phyloP scores from a whole-genome alignment of 1,140 invertebrate species.

The Scaptomyza hsui region DNA sequence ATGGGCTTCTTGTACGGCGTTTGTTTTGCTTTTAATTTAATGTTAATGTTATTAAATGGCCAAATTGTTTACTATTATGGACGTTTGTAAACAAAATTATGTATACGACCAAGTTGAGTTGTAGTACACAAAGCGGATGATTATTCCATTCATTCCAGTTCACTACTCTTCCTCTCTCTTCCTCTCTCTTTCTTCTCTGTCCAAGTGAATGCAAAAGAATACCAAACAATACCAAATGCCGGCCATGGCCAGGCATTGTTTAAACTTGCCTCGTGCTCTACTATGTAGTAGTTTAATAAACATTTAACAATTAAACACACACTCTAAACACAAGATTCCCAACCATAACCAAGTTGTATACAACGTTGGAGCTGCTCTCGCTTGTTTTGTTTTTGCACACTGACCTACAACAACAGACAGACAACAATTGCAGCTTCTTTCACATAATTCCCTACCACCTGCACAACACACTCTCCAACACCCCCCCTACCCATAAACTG shows the following conservation, averaged over 20 bases:
- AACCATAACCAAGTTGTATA: constrained; percentile 53
- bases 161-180: constrained; percentile 8
- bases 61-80: constrained; percentile 83
- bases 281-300: constrained; percentile 79
- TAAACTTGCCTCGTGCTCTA: constrained; percentile 64
- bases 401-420: constrained; percentile 79
- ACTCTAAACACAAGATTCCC: constrained; percentile 72
- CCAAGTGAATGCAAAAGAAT: constrained; percentile 29
- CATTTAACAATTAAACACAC: constrained; percentile 80
- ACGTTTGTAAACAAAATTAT: constrained; percentile 82
- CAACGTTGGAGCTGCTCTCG: constrained; percentile 59
- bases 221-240: constrained; percentile 45
- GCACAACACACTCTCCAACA: too few species aligned
- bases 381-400: constrained; percentile 80
- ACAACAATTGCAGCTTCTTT: constrained; percentile 71
- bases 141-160: constrained; percentile 52
- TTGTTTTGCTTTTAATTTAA: constrained; percentile 82
- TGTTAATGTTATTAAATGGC: constrained; percentile 83
- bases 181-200: not conserved
- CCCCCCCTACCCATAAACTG: constrained; percentile 40
- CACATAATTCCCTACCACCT: constrained; percentile 12
- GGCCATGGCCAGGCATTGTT: constrained; percentile 64
- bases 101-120: constrained; percentile 69
- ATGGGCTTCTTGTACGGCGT: constrained; percentile 54
- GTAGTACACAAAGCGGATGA: constrained; percentile 47